Percentiles rank a stretch among this genome's conserved stretches.
Evolutionary conservation across 37 sponge, comb jelly and placozoan species (phyloP).

Genomic region (Halichondria panicea): DNA sequence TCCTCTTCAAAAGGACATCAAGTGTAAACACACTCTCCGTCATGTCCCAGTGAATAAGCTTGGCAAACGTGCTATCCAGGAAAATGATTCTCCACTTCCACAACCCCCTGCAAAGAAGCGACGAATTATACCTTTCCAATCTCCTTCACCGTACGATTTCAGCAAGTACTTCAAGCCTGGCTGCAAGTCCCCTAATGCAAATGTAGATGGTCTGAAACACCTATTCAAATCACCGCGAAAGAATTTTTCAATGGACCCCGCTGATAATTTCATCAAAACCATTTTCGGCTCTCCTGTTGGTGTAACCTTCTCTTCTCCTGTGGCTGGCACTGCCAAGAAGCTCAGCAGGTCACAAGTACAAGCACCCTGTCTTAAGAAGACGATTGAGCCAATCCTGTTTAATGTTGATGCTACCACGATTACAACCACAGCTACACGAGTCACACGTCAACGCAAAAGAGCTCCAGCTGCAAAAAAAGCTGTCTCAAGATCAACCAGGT

Average conservation of each 20-base stretch:
- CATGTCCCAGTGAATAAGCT: neutral
- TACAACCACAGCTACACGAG: too few relatives aligned
- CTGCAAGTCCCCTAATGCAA: neutral
- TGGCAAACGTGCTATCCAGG: slow-evolving; percentile 25
- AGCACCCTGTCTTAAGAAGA: slow-evolving; percentile 5
- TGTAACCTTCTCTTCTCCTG: slow-evolving; percentile 50
- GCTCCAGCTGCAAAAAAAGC: too few relatives aligned
- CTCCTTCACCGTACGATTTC: slow-evolving; percentile 35
- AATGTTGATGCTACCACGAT: neutral
- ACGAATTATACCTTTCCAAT: slow-evolving; percentile 5
- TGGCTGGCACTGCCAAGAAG: slow-evolving; percentile 47
- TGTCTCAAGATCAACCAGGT: too few relatives aligned
- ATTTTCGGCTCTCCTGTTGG: slow-evolving; percentile 12
- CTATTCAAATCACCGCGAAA: slow-evolving; percentile 40
- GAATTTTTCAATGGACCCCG: slow-evolving; percentile 7
- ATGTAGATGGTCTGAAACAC: slow-evolving; percentile 10
- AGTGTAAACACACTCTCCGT: slow-evolving; percentile 18
- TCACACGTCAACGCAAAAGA: too few relatives aligned
- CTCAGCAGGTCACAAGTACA: neutral
- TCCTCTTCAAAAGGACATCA: slow-evolving; percentile 55
- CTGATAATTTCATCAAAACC: slow-evolving; percentile 6
- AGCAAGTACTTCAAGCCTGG: slow-evolving; percentile 8
- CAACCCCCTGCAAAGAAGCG: slow-evolving; percentile 45
- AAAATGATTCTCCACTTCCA: slow-evolving; percentile 35
- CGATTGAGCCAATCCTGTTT: neutral